phyloP scores from a whole-genome alignment of 2,888 invertebrate genomes.

The Spisula subtruncata region DNA sequence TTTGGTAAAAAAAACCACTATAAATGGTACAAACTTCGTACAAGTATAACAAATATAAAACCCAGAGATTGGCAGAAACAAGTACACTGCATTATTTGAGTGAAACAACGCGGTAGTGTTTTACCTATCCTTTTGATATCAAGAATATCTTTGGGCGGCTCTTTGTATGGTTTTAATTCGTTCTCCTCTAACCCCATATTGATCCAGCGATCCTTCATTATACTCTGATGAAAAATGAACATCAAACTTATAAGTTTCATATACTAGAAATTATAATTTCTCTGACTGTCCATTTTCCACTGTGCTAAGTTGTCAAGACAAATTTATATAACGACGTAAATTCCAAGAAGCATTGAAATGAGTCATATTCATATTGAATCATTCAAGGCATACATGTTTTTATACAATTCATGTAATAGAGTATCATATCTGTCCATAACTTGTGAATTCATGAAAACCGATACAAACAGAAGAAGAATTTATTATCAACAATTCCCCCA shows the following conservation, averaged over 20 bases:
- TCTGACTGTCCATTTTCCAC: conserved; percentile 12
- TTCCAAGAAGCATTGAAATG: not conserved
- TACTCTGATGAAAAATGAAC: conserved; percentile 86
- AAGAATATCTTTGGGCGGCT: conserved; percentile 88
- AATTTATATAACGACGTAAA: not conserved
- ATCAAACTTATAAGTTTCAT: conserved; percentile 28
- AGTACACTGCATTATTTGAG: conserved; percentile 59
- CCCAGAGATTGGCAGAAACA: conserved; percentile 42
- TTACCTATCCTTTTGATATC: conserved; percentile 87
- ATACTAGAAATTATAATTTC: not conserved
- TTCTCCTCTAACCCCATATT: conserved; percentile 99
- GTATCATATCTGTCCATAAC: too few species aligned
- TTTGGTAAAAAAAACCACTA: conserved; percentile 18
- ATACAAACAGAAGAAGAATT: not conserved
- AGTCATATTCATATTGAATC: not conserved
- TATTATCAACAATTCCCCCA: not conserved
- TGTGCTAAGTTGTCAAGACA: not conserved
- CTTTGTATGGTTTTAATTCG: conserved; percentile 98
- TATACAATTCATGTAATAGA: too few species aligned
- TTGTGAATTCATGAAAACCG: too few species aligned
- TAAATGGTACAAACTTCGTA: conserved; percentile 22
- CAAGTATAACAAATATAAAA: too few species aligned
- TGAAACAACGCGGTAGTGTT: conserved; percentile 56
- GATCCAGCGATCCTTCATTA: conserved; percentile 99
- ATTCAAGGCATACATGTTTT: too few species aligned